Base-by-base conservation (phyloP, 2,797 vertebrate genomes). In the Etheostoma perlongum region DNA sequence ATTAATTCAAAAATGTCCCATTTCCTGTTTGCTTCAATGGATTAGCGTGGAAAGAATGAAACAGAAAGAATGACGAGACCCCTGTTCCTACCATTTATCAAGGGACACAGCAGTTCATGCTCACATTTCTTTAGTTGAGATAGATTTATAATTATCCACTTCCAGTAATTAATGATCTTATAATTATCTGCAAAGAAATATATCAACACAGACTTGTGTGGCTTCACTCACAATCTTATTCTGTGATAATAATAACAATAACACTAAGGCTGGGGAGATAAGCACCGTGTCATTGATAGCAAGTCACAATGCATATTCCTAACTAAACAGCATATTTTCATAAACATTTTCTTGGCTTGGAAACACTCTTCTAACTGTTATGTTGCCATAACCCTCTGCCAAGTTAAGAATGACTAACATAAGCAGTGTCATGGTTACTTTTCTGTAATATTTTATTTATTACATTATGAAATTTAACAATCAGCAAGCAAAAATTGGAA, bases 71-170 rank as follows among this genome's bases (percentile, higher is more conserved):
- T 16, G 63, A 62, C 67, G 16, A 67, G 60, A 72, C 62, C 36
- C 5, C n/a, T 54, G 57, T 46, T 46, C 23, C n/a, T 6, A 4
- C 48, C 16, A 54, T 74, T 54, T 68, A 46, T 63, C 58, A 19
- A 21, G 65, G 23, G 65, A 79, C 61, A 25, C 15, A 52, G 46
- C 48, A 36, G 53, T 52, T 75, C 68, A 59, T 66, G 59, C 44
- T 76, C 53, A 71, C 44, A 57, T 60, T 55, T 66, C 53, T 67
- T 69, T 33, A 33, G 33, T 64, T 70, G 61, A 46, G 57, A 72
- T 76, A 48, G 64, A 83, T 78, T 81, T 71, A 53, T 72, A 76
- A 79, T 79, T 74, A 80, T 74, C 67, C 61, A 72, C 77, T 70
- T 74, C 30, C 40, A 58, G 14, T 85, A 64, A 77, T 78, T 85